Conservation (phyloP, 2,113 vertebrate genomes). For the Oceanodroma tethys region DNA sequence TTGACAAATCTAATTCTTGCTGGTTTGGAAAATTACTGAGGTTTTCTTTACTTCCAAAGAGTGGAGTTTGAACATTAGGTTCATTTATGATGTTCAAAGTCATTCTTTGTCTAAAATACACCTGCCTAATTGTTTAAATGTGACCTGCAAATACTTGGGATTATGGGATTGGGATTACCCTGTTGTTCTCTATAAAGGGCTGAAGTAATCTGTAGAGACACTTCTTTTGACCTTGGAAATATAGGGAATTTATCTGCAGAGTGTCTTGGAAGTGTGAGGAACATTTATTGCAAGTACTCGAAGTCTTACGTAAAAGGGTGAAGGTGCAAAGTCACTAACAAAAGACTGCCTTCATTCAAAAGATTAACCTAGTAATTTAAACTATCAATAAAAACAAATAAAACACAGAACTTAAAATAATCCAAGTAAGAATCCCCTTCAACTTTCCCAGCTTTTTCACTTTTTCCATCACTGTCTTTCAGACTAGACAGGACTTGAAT, state of each 20-base stretch:
- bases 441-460: slow-evolving; percentile 12
- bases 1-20: slow-evolving; percentile 7
- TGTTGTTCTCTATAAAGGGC: background rate
- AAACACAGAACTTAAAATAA: slow-evolving; percentile 13
- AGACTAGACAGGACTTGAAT: background rate
- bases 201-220: background rate
- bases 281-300: background rate
- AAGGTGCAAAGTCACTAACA: slow-evolving; percentile 33
- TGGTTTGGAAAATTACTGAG: background rate
- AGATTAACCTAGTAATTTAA: slow-evolving; percentile 18
- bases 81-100: background rate
- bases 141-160: background rate
- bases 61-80: background rate
- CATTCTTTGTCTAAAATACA: background rate
- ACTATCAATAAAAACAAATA: slow-evolving; percentile 8
- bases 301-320: background rate
- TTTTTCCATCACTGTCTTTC: background rate
- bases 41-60: slow-evolving; percentile 20
- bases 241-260: background rate
- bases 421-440: slow-evolving; percentile 39
- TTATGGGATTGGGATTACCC: background rate
- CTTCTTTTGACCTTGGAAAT: background rate
- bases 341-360: slow-evolving; percentile 37
- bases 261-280: background rate
- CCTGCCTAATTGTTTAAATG: background rate